phyloP scores from a whole-genome alignment of 2,113 vertebrate genomes.

The Talpa occidentalis region DNA sequence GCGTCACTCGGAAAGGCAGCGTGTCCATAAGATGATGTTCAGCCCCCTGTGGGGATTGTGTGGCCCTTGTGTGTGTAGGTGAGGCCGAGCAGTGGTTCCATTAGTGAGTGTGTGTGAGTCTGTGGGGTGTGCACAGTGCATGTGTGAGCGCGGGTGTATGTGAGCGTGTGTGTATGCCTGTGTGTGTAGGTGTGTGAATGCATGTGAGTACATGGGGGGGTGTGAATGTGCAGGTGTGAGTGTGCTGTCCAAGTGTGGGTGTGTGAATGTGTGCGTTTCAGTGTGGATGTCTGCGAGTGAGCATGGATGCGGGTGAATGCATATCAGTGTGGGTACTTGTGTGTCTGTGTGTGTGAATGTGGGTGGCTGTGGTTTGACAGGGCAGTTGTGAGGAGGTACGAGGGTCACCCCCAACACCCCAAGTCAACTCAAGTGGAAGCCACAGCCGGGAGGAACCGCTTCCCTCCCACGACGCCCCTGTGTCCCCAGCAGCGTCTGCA shows the following conservation, averaged over 20 bases:
- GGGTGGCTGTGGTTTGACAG: background rate
- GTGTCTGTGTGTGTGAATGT: too few species aligned
- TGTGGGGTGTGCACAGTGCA: too few species aligned
- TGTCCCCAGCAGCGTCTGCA: background rate
- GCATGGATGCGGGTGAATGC: too few species aligned
- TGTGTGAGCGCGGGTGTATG: background rate
- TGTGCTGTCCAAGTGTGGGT: too few species aligned
- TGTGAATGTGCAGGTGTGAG: too few species aligned
- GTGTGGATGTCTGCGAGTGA: too few species aligned
- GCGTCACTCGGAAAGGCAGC: background rate
- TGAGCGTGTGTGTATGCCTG: background rate
- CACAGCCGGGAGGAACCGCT: background rate
- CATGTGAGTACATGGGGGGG: too few species aligned
- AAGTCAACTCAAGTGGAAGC: background rate
- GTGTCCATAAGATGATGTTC: background rate
- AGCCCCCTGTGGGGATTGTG: background rate
- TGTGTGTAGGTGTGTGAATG: too few species aligned
- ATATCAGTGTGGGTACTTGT: too few species aligned
- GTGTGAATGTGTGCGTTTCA: too few species aligned
- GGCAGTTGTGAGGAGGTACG: background rate
- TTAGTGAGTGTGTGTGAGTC: background rate
- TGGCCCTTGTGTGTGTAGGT: rapidly evolving
- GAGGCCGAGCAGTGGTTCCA: background rate
- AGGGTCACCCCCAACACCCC: background rate
- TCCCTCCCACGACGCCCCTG: background rate